These are phyloP conservation scores for Chymomyza caudatula DNA, from an alignment of 2,888 invertebrate species.

Conservation along the genomic window DNA sequence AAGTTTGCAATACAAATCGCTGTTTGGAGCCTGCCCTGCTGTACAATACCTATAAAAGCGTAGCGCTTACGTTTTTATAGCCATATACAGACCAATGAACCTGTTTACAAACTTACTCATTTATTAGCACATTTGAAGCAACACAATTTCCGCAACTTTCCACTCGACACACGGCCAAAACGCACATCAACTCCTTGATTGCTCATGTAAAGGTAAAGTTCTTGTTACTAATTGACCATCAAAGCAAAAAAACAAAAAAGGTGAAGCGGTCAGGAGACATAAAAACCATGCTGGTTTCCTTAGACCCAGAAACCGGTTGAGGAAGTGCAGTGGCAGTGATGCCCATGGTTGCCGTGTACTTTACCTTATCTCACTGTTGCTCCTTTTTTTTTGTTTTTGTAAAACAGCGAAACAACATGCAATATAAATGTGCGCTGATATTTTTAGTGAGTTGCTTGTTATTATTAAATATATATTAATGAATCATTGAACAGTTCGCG, in stretches of 20 bases:
- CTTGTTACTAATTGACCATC: neutral
- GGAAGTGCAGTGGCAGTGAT: neutral
- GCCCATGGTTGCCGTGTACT: neutral
- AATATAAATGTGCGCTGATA: neutral
- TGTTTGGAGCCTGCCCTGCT: no score
- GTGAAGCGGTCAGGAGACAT: neutral
- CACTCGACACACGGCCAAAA: neutral
- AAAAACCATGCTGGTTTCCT: neutral
- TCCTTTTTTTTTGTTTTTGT: no score
- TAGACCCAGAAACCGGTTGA: neutral
- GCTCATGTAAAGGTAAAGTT: no score
- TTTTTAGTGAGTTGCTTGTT: neutral
- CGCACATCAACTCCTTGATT: neutral
- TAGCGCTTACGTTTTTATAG: no score
- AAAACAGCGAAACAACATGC: neutral
- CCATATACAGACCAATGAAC: neutral
- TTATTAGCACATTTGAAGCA: neutral
- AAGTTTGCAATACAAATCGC: no score
- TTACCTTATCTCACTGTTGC: neutral
- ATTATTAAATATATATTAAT: neutral
- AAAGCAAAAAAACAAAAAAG: neutral
- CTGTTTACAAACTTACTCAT: neutral
- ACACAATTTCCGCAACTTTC: neutral
- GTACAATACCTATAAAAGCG: no score
- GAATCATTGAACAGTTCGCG: neutral